A percentile compares a stretch with the other conserved stretches of the same genome.
These are phyloP conservation scores for Mus spicilegus DNA, from an alignment of 2,113 vertebrate species.

Conservation along the genomic window DNA sequence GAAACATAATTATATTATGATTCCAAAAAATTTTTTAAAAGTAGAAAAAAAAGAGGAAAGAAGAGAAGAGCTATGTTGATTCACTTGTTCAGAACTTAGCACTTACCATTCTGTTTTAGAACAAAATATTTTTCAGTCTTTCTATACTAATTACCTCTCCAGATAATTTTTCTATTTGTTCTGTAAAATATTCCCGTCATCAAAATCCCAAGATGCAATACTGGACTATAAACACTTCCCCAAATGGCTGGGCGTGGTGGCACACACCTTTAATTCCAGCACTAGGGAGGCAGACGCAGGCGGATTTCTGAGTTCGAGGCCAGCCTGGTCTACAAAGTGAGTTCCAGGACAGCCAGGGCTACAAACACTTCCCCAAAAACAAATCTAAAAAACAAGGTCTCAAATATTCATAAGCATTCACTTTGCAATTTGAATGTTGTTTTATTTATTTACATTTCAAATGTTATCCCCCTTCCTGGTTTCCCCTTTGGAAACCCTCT, in stretches of 20 bases:
- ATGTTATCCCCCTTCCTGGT: too few species aligned
- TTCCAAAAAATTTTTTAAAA: too few species aligned
- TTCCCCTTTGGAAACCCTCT: too few species aligned
- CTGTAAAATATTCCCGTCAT: background rate
- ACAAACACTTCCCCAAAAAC: background rate
- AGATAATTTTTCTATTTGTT: background rate
- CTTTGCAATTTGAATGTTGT: background rate
- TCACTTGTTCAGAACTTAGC: background rate
- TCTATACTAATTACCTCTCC: background rate
- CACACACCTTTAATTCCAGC: too few species aligned
- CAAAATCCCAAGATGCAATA: background rate
- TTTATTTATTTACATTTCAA: too few species aligned
- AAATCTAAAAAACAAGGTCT: background rate
- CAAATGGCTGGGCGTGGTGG: too few species aligned
- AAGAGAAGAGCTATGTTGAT: background rate
- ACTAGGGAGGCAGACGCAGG: too few species aligned
- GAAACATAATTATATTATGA: too few species aligned
- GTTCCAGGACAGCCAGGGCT: too few species aligned
- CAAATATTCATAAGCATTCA: background rate
- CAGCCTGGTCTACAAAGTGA: too few species aligned
- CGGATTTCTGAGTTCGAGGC: too few species aligned
- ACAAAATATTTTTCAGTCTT: background rate
- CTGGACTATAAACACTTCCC: background rate
- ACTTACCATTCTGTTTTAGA: background rate
- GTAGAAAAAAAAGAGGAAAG: too few species aligned